phyloP scores from a whole-genome alignment of 2,797 vertebrate species.

The Babyrousa celebensis region DNA sequence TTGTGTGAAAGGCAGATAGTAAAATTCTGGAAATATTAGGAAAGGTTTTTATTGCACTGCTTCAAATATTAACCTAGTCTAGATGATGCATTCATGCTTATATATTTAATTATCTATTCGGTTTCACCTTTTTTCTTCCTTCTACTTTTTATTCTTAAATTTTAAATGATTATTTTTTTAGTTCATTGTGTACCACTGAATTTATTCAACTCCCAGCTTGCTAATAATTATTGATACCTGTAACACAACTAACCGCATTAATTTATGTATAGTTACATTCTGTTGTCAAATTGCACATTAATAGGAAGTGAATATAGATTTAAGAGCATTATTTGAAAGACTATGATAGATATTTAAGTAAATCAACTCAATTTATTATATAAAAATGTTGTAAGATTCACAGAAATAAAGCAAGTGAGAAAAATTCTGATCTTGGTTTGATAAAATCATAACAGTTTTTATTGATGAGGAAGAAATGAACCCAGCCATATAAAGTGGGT shows the following conservation, averaged over 20 bases:
- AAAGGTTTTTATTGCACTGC: not conserved
- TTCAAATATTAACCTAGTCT: not conserved
- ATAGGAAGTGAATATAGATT: not conserved
- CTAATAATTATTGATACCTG: not conserved
- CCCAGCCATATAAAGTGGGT: not conserved
- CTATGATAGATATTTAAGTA: not conserved
- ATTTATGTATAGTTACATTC: not conserved
- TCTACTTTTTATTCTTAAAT: not conserved
- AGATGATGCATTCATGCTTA: not conserved
- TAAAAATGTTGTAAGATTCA: not conserved
- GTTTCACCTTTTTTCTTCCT: not conserved
- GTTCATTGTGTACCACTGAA: not conserved
- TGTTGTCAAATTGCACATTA: not conserved
- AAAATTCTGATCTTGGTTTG: not conserved
- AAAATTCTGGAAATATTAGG: not conserved
- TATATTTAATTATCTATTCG: not conserved
- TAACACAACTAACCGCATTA: not conserved
- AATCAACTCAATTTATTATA: not conserved
- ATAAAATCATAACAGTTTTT: not conserved
- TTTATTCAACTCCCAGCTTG: not conserved
- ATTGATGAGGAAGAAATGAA: not conserved
- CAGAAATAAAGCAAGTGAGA: not conserved
- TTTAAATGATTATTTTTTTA: not conserved
- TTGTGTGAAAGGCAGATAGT: not conserved
- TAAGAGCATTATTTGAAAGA: not conserved